Percentiles rank a stretch among this genome's conserved stretches.
Evolutionary conservation across 2,797 vertebrate species (phyloP).

Genomic region (Phoebastria nigripes): DNA sequence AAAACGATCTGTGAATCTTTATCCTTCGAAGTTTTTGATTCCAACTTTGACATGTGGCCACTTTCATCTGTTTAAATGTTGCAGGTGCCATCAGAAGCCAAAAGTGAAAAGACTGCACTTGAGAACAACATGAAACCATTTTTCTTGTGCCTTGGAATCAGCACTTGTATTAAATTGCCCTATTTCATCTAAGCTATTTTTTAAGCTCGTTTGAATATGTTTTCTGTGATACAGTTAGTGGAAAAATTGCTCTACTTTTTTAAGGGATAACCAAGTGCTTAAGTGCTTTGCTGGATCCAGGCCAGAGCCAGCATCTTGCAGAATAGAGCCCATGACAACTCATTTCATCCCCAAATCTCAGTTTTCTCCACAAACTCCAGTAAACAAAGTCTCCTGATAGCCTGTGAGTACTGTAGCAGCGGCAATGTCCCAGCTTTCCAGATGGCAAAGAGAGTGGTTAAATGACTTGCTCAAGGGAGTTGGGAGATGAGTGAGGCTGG

Average conservation of each 20-base stretch:
- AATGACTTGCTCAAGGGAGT: not conserved
- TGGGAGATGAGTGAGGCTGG: constrained; percentile 1
- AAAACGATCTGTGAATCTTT: not conserved
- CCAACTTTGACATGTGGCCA: not conserved
- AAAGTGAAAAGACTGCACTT: not conserved
- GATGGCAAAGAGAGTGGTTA: not conserved
- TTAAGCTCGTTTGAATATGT: not conserved
- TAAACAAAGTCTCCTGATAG: constrained; percentile 19
- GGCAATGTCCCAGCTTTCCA: not conserved
- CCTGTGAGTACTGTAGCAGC: not conserved
- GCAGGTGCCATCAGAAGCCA: not conserved
- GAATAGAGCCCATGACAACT: constrained; percentile 14
- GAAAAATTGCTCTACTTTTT: not conserved
- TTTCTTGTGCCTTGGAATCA: not conserved
- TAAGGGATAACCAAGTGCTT: not conserved
- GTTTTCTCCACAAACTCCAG: constrained; percentile 12
- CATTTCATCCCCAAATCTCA: constrained; percentile 16
- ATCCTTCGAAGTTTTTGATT: not conserved
- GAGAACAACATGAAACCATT: not conserved
- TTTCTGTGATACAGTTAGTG: not conserved
- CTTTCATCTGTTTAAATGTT: not conserved
- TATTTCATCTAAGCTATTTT: not conserved
- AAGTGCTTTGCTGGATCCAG: constrained; percentile 31
- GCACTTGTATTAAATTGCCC: not conserved
- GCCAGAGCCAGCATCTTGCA: constrained; percentile 41